phyloP scores from a whole-genome alignment of 2,888 invertebrate species.

The Drosophila suboccidentalis region DNA sequence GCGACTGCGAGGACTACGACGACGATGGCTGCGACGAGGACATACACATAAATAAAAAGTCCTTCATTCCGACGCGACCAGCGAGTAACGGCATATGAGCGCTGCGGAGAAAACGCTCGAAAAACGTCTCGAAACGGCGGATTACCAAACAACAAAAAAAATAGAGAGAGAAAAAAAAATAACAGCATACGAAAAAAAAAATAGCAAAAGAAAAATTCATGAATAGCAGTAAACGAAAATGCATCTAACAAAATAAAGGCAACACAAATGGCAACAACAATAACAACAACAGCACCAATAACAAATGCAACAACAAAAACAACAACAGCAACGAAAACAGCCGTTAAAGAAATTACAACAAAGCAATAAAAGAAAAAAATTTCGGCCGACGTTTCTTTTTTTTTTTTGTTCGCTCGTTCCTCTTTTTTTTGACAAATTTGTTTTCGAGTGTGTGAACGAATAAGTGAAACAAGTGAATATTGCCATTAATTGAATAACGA shows the following conservation, averaged over 20 bases:
- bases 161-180: slow-evolving; percentile 23
- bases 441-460: slow-evolving; percentile 63
- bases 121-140: slow-evolving; percentile 59
- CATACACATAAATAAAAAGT: slow-evolving; percentile 86
- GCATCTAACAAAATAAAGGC: slow-evolving; percentile 1
- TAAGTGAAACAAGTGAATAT: slow-evolving; percentile 19
- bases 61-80: slow-evolving; percentile 85
- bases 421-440: slow-evolving; percentile 51
- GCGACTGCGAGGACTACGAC: slow-evolving; percentile 66
- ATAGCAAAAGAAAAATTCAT: background rate
- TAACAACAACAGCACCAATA: slow-evolving; percentile 22
- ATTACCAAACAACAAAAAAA: slow-evolving; percentile 54
- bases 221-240: slow-evolving; percentile 7
- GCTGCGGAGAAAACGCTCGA: slow-evolving; percentile 71
- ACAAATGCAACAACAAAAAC: slow-evolving; percentile 13
- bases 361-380: slow-evolving; percentile 23
- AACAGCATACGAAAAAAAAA: slow-evolving; percentile 14
- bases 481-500: slow-evolving; percentile 2
- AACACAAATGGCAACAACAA: slow-evolving; percentile 13
- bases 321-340: slow-evolving; percentile 27
- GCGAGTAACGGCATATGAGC: slow-evolving; percentile 83
- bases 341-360: slow-evolving; percentile 23
- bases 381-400: background rate
- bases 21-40: slow-evolving; percentile 71
- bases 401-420: slow-evolving; percentile 14